A percentile compares a stretch with the other conserved stretches of the same genome.
phyloP scores from a whole-genome alignment of 1,140 invertebrate species.

The Ditylenchus dipsaci region DNA sequence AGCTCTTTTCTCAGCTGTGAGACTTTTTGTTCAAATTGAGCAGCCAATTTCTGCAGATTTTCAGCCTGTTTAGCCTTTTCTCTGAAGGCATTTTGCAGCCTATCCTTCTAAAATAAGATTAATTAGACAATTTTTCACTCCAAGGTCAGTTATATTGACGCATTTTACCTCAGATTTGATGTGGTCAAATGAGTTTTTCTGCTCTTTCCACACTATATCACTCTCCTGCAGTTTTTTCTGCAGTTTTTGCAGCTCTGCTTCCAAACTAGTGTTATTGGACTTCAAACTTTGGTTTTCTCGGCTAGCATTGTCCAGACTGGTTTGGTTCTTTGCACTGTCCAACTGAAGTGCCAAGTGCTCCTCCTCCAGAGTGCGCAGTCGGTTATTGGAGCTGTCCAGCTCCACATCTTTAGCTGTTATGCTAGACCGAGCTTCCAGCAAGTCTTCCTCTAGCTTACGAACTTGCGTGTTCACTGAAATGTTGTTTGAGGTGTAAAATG shows the following conservation, averaged over 20 bases:
- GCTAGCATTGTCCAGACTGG: constrained; percentile 44
- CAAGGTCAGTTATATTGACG: background rate
- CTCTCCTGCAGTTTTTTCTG: constrained; percentile 35
- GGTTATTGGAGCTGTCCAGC: constrained; percentile 49
- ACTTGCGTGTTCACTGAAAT: constrained; percentile 48
- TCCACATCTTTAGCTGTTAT: constrained; percentile 44
- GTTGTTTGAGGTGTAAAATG: background rate
- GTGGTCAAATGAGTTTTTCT: constrained; percentile 35
- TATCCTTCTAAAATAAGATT: constrained; percentile 39
- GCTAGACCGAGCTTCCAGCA: constrained; percentile 39
- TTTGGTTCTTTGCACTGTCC: constrained; percentile 39
- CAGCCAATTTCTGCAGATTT: constrained; percentile 48
- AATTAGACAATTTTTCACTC: background rate
- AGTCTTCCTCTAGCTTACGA: constrained; percentile 54
- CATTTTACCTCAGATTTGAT: constrained; percentile 47
- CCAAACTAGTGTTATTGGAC: constrained; percentile 34
- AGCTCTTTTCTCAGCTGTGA: constrained; percentile 49
- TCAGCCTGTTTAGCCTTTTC: constrained; percentile 55
- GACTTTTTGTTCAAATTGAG: constrained; percentile 53
- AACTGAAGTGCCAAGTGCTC: constrained; percentile 38
- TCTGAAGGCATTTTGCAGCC: constrained; percentile 50
- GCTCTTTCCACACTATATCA: constrained; percentile 46
- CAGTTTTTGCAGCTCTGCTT: constrained; percentile 45
- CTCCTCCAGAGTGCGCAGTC: constrained; percentile 47
- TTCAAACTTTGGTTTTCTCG: constrained; percentile 49